Evolutionary conservation across 2,888 invertebrate genomes (phyloP).

Genomic region (Mechanitis mazaeus): DNA sequence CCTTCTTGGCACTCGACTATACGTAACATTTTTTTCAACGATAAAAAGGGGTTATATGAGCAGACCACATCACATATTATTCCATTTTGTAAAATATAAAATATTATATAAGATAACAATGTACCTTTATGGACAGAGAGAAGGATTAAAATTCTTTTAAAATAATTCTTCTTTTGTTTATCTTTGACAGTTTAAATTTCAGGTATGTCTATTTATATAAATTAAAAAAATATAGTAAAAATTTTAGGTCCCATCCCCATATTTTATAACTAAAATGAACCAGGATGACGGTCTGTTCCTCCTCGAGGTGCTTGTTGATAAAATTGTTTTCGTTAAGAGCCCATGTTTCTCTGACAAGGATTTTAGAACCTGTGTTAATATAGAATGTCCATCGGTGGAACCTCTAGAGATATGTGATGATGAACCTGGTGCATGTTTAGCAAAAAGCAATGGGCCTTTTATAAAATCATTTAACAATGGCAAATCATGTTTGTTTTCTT

Average conservation of each 20-base stretch:
- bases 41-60: no score
- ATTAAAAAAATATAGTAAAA: conserved; percentile 38
- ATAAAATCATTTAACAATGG: conserved; percentile 77
- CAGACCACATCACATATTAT: no score
- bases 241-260: conserved; percentile 52
- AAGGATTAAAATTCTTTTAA: not conserved
- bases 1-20: no score
- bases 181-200: conserved; percentile 32
- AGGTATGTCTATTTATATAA: conserved; percentile 29
- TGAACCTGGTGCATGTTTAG: conserved; percentile 61
- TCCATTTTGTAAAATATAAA: no score
- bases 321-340: conserved; percentile 56
- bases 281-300: conserved; percentile 78
- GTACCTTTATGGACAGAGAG: conserved; percentile 1
- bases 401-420: conserved; percentile 79
- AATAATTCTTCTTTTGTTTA: conserved; percentile 31
- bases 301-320: conserved; percentile 79
- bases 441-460: conserved; percentile 57
- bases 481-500: conserved; percentile 81
- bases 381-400: conserved; percentile 76
- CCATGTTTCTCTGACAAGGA: conserved; percentile 66
- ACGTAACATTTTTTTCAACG: no score
- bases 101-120: no score
- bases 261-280: conserved; percentile 48
- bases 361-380: conserved; percentile 78